Evolutionary conservation across 2,888 invertebrate species (phyloP).

Genomic region (Clostera curtula): DNA sequence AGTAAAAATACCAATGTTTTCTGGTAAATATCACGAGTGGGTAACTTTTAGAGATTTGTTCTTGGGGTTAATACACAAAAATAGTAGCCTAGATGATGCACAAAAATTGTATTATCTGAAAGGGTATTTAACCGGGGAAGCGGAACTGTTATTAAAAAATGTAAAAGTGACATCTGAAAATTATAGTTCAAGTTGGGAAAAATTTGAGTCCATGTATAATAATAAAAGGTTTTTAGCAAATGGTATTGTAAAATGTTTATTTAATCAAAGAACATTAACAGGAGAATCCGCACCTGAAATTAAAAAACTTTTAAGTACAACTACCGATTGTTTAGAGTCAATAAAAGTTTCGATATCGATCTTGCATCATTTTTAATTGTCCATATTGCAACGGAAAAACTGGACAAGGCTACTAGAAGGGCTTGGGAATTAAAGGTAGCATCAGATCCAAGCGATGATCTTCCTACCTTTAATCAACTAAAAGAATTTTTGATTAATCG

Average conservation of each 20-base stretch:
- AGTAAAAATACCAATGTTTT: conserved; percentile 8
- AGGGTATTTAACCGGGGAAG: conserved; percentile 14
- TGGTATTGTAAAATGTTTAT: conserved; percentile 8
- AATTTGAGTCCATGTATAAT: conserved; percentile 12
- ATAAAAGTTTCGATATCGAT: conserved; percentile 8
- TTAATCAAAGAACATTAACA: conserved; percentile 2
- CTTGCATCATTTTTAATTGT: conserved; percentile 13
- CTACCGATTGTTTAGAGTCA: conserved; percentile 13
- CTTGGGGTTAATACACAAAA: conserved; percentile 15
- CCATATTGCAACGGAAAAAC: conserved; percentile 9
- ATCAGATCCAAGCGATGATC: conserved; percentile 5
- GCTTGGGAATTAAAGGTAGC: conserved; percentile 15
- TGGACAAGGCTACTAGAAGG: conserved; percentile 14
- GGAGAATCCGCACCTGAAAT: conserved; percentile 12
- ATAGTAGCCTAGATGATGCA: conserved; percentile 12
- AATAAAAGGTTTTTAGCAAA: conserved; percentile 16
- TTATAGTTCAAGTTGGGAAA: conserved; percentile 14
- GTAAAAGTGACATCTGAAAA: conserved; percentile 10
- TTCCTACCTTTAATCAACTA: conserved; percentile 14
- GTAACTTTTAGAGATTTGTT: conserved; percentile 16
- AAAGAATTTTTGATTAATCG: conserved; percentile 12
- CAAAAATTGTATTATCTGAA: conserved; percentile 21
- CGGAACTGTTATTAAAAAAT: conserved; percentile 16
- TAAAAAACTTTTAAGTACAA: conserved; percentile 14
- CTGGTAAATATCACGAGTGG: conserved; percentile 19